These are phyloP conservation scores for Hermetia illucens DNA, from an alignment of 1,140 invertebrate species.

Conservation along the genomic window DNA sequence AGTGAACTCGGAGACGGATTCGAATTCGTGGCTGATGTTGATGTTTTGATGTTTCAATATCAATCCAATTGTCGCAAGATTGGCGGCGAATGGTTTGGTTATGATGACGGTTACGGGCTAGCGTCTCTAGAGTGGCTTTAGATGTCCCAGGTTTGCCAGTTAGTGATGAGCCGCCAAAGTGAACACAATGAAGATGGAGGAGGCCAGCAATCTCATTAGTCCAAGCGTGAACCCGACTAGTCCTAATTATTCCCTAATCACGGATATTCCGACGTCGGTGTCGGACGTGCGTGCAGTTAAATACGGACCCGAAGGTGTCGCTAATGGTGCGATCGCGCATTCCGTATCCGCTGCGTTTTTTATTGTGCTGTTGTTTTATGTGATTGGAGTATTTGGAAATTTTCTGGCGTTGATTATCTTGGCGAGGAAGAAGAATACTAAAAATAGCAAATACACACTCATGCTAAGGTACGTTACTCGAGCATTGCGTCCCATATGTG, in stretches of 20 bases:
- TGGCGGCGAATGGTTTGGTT: too few relatives aligned
- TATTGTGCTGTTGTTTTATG: conserved; percentile 13
- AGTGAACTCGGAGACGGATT: too few relatives aligned
- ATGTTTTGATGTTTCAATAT: too few relatives aligned
- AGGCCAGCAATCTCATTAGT: not conserved
- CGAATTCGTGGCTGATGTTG: too few relatives aligned
- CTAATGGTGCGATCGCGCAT: conserved; percentile 10
- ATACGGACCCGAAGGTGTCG: not conserved
- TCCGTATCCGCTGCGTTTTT: conserved; percentile 15
- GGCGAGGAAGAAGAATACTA: conserved; percentile 38
- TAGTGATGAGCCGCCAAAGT: not conserved
- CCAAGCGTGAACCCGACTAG: not conserved
- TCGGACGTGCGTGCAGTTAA: conserved; percentile 1
- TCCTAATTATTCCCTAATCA: conserved; percentile 15
- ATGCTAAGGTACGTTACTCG: conserved; percentile 49
- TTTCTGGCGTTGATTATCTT: conserved; percentile 25
- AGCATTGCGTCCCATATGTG: too few relatives aligned
- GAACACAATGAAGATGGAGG: not conserved
- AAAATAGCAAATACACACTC: conserved; percentile 65
- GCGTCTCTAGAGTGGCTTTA: not conserved
- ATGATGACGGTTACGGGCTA: too few relatives aligned
- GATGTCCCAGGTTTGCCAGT: not conserved
- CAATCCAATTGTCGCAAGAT: too few relatives aligned
- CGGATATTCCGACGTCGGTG: conserved; percentile 8
- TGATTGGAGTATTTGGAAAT: conserved; percentile 23